Evolutionary conservation across 2,888 invertebrate genomes (phyloP), one percentile per base, ranked within the genome.

Genomic region (Cepaea hortensis): DNA sequence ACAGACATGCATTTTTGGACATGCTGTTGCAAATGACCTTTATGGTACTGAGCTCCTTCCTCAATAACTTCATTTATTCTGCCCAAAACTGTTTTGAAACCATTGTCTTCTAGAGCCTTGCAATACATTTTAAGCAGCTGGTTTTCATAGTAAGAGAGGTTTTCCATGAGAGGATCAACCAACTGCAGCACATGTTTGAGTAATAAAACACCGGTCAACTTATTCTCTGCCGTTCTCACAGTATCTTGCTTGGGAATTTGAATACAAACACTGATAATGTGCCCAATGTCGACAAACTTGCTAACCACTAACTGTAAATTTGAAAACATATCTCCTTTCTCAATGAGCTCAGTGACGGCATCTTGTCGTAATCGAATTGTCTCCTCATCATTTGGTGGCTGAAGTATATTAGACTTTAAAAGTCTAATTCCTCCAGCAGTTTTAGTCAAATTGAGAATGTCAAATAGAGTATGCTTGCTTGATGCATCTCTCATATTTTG

Each of bases 111-210:
- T 72, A 96, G 90, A 20, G 94, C 92, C 95, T 96, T 94, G 92
- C 95, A 95, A 75, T 96, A 96, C 90, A 95, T 95, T 88, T 94
- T 94, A 23, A 97, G 94, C 86, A 96, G 95, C 5, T 95, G 94
- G 91, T 96, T 95, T 84, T 95, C 93, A 20, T 96, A 96, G 1
- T 93, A 92, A 62, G 94, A 93, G 6, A 97, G 93, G 0, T 96
- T 95, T 50, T 96, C 95, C 13, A 95, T 94, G 11, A 98, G 95
- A 5, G 96, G 96, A 0, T 96, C 96, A 0, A 98, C 95, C 85
- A 96, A 93, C 87, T 97, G 97, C 93, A 98, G 95, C 0, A 96
- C 96, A 77, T 96, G 96, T 94, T 98, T 98, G 65, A 98, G 94
- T 11, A 96, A 95, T 20, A 98, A 95, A 0, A 96, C 95, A 93